Conservation (phyloP, 2,797 vertebrate species). For the Coregonus sp. region DNA sequence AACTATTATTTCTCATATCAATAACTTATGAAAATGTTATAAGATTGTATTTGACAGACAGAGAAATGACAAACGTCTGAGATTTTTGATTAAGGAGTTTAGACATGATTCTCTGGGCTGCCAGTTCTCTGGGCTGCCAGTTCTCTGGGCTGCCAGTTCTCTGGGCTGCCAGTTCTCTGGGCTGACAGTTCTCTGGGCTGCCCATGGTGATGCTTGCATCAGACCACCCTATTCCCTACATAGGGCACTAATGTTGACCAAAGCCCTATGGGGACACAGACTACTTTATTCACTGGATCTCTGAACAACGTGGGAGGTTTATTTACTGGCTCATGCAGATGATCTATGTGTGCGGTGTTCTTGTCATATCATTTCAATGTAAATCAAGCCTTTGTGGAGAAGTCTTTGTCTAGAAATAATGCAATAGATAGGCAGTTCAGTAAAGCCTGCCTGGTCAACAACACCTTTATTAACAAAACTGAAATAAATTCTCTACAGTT, state of each 20-base stretch:
- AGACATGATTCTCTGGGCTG: neutral
- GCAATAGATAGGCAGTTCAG: too few species aligned
- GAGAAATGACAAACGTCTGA: neutral
- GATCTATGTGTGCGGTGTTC: slow-evolving; percentile 30
- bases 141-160: too few species aligned
- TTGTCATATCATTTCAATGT: too few species aligned
- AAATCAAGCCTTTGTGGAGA: too few species aligned
- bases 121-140: slow-evolving; percentile 42
- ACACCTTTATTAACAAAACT: neutral
- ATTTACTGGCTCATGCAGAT: slow-evolving; percentile 55
- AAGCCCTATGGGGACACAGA: neutral
- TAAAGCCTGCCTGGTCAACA: neutral
- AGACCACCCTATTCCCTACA: neutral
- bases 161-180: too few species aligned
- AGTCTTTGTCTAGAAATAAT: too few species aligned
- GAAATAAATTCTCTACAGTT: neutral
- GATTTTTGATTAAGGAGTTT: neutral
- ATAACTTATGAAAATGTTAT: neutral
- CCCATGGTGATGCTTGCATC: slow-evolving; percentile 41
- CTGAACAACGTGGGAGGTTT: slow-evolving; percentile 51
- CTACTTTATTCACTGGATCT: slow-evolving; percentile 59
- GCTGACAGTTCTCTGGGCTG: slow-evolving; percentile 33
- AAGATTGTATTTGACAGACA: neutral
- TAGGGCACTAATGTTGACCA: neutral
- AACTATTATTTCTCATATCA: neutral